Percentiles rank a stretch among this genome's conserved stretches.
Conservation (phyloP, 2,888 invertebrate species). For the Listrodromus nycthemerus region DNA sequence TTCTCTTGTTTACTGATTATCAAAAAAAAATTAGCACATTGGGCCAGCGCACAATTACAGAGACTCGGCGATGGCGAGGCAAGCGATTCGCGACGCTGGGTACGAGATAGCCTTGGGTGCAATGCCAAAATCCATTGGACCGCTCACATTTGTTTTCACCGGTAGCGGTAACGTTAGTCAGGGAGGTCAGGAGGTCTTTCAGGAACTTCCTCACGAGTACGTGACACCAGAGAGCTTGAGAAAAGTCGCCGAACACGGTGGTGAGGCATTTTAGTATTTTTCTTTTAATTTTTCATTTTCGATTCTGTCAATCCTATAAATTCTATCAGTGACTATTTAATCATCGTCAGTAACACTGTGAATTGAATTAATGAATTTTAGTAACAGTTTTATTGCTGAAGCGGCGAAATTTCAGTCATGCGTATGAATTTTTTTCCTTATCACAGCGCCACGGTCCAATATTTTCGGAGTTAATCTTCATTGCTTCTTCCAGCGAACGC, state of each 20-base stretch:
- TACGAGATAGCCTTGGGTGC: slow-evolving; percentile 97
- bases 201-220: slow-evolving; percentile 98
- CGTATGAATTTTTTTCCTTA: background rate
- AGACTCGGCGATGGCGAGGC: slow-evolving; percentile 98
- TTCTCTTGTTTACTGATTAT: background rate
- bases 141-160: slow-evolving; percentile 98
- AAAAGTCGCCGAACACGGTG: slow-evolving; percentile 98
- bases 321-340: too few relatives aligned
- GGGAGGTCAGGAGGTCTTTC: slow-evolving; percentile 96
- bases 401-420: background rate
- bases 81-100: slow-evolving; percentile 99
- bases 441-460: slow-evolving; percentile 27
- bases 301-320: too few relatives aligned
- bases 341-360: background rate
- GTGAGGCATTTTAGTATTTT: slow-evolving; percentile 86
- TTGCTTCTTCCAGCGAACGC: background rate
- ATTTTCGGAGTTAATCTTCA: slow-evolving; percentile 13
- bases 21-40: slow-evolving; percentile 90
- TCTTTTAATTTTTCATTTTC: background rate
- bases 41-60: slow-evolving; percentile 99
- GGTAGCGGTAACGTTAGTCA: slow-evolving; percentile 98
- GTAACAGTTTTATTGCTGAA: background rate
- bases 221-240: slow-evolving; percentile 97
- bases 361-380: background rate
- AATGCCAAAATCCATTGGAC: slow-evolving; percentile 99